Conservation (phyloP, 2,113 vertebrate species). For the Isurus oxyrinchus region DNA sequence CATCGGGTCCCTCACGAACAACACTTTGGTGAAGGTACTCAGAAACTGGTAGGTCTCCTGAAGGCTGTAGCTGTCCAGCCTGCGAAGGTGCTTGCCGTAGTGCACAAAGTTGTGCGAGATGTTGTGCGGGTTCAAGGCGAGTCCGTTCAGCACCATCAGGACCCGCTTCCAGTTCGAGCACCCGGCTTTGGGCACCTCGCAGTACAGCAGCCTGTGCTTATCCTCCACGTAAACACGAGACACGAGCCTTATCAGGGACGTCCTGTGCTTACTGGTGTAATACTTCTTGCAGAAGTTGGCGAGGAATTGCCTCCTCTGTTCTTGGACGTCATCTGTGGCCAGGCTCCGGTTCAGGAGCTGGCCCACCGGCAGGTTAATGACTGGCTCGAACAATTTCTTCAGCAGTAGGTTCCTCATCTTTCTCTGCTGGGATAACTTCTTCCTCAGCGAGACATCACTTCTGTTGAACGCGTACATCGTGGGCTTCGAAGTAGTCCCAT, state of each 20-base stretch:
- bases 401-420: constrained; percentile 40
- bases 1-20: constrained; percentile 69
- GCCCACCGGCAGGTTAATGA: constrained; percentile 43
- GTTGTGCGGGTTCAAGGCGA: constrained; percentile 52
- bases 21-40: constrained; percentile 58
- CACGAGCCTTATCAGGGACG: constrained; percentile 50
- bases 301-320: constrained; percentile 55
- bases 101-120: constrained; percentile 65
- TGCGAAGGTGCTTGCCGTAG: constrained; percentile 61
- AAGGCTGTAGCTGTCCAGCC: constrained; percentile 58
- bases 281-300: constrained; percentile 57
- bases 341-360: constrained; percentile 49
- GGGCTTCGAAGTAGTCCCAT: no score
- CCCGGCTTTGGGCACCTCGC: constrained; percentile 63
- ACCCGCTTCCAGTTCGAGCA: constrained; percentile 67
- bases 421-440: constrained; percentile 40
- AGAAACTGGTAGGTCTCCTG: constrained; percentile 56
- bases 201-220: constrained; percentile 63
- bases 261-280: constrained; percentile 40
- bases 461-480: not conserved
- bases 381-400: constrained; percentile 41
- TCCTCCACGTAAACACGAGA: constrained; percentile 66
- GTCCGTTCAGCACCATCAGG: constrained; percentile 60
- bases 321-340: constrained; percentile 46
- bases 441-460: constrained; percentile 29